Conservation (phyloP, 1,140 invertebrate genomes). For the Caenorhabditis latens region DNA sequence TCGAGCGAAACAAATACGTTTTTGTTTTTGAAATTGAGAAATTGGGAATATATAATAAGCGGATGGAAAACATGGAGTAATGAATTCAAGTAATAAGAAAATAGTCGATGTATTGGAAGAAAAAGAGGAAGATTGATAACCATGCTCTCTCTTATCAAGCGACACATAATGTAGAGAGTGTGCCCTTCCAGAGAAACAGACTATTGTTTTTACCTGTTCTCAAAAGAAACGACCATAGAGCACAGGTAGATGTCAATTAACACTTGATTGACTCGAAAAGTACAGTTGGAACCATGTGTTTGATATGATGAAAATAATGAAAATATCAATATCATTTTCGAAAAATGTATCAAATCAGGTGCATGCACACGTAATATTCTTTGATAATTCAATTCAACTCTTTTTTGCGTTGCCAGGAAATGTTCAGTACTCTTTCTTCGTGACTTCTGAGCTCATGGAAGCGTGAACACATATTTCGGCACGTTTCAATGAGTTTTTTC, state of each 20-base stretch:
- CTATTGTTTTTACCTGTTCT: constrained; percentile 31
- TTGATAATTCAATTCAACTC: background rate
- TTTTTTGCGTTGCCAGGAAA: background rate
- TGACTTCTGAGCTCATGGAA: background rate
- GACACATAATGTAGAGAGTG: background rate
- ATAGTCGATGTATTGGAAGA: background rate
- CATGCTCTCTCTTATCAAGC: constrained; percentile 20
- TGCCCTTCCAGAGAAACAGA: background rate
- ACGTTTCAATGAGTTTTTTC: no score
- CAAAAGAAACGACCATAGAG: background rate
- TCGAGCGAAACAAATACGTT: no score
- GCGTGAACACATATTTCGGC: no score
- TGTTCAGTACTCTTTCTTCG: background rate
- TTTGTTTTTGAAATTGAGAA: no score
- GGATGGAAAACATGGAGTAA: background rate
- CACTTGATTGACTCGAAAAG: constrained; percentile 25
- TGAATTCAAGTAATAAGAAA: background rate
- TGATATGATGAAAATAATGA: background rate
- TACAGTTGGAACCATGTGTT: background rate
- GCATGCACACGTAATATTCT: background rate
- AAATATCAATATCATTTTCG: background rate
- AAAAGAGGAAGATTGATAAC: constrained; percentile 30
- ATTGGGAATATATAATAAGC: no score
- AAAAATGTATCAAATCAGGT: constrained; percentile 2
- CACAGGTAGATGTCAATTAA: background rate